Conservation (phyloP, 2,888 invertebrate species). For the Apodemia mormo region DNA sequence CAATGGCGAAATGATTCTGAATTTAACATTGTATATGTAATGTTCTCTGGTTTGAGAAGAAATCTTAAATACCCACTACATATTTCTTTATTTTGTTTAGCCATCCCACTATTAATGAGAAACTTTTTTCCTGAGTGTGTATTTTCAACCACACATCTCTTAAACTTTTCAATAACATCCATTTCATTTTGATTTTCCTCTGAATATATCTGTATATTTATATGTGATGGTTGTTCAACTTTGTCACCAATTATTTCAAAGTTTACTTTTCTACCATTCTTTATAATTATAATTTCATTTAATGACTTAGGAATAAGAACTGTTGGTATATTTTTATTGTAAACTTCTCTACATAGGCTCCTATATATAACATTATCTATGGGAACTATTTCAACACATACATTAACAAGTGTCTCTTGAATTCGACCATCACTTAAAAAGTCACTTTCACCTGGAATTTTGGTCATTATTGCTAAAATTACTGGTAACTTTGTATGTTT, state of each 20-base stretch:
- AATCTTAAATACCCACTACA: conserved; percentile 62
- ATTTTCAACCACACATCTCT: conserved; percentile 72
- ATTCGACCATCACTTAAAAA: conserved; percentile 7
- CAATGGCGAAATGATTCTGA: conserved; percentile 77
- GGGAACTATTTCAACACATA: conserved; percentile 72
- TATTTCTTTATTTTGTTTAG: conserved; percentile 68
- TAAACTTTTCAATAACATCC: conserved; percentile 71
- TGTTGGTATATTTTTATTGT: conserved; percentile 66
- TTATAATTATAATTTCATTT: conserved; percentile 76
- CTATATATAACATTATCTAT: conserved; percentile 65
- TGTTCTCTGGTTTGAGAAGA: conserved; percentile 67
- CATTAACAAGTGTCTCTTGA: conserved; percentile 13
- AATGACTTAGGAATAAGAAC: conserved; percentile 80
- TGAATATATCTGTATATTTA: conserved; percentile 76
- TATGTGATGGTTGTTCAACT: conserved; percentile 65
- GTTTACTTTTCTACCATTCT: conserved; percentile 80
- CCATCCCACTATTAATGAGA: conserved; percentile 78
- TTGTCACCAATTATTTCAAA: conserved; percentile 66
- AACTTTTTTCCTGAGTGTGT: conserved; percentile 74
- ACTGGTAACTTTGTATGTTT: conserved; percentile 55
- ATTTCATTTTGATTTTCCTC: conserved; percentile 55
- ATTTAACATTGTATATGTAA: conserved; percentile 74
- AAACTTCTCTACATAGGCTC: conserved; percentile 66
- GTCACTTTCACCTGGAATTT: conserved; percentile 46
- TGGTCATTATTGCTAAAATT: conserved; percentile 64